Evolutionary conservation across 2,113 vertebrate species (phyloP), one percentile per base, ranked within the genome.

Genomic region (Caracal caracal): DNA sequence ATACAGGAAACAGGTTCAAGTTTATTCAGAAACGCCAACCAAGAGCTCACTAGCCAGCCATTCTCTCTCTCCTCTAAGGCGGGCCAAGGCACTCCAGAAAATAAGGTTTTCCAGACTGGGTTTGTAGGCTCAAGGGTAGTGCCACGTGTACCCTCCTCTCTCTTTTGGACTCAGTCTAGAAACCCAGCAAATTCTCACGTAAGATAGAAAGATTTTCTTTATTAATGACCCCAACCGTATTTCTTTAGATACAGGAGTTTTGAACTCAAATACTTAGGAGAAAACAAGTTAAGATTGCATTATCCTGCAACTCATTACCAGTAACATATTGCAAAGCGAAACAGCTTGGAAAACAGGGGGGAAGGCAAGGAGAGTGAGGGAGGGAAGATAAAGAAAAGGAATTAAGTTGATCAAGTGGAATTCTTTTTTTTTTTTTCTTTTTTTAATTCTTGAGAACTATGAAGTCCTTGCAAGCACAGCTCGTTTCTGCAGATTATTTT

Each of bases 181-280:
- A 95, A 97, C n/a, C 66, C 93, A 96, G 79, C 35, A 78, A 90
- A 96, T 94, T 90, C 93, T 97, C 92, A 86, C 37, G 93, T 99
- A 99, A 98, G 99, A 99, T 99, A 99, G 98, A 99, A 99, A 99
- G 98, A 98, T 98, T 98, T 98, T 98, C 98, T 99, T 99, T 99
- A 99, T 99, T 99, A 99, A 99, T 98, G 98, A 99, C 97, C 98
- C 98, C 98, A 98, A 98, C 98, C 98, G 96, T 98, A 98, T 98
- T 99, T 98, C 98, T 99, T 98, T 98, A 98, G 98, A 98, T 98
- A 99, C 98, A 99, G 98, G 99, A 99, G 98, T 98, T 99, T 97
- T 98, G 97, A 99, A 99, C 99, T 99, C 98, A 99, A 98, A 99
- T 98, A 98, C 78, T 98, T 97, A 96, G 98, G 98, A 98, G 98